Percentiles rank a stretch among this genome's conserved stretches.
Evolutionary conservation across 1,140 invertebrate genomes (phyloP).

Genomic region (Caenorhabditis briggsae): DNA sequence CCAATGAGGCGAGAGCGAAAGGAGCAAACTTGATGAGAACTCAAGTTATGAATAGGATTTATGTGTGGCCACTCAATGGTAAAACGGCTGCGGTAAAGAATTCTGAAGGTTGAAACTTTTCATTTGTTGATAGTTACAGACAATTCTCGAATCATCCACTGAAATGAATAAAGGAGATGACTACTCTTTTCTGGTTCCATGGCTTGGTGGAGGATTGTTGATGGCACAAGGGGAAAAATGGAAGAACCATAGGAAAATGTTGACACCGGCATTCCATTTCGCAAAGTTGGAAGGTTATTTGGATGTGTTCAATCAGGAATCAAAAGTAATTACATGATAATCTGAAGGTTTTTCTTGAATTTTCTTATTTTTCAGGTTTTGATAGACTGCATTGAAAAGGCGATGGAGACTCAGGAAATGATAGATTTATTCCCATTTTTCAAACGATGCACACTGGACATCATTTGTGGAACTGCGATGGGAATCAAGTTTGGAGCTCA

Average conservation of each 20-base stretch:
- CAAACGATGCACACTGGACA: conserved; percentile 3
- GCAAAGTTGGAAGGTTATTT: conserved; percentile 88
- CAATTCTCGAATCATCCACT: background rate
- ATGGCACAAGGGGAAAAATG: conserved; percentile 82
- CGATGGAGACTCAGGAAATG: background rate
- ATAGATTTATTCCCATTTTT: conserved; percentile 3
- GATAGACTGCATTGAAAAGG: background rate
- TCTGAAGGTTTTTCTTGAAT: background rate
- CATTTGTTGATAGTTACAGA: background rate
- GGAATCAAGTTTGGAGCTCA: background rate
- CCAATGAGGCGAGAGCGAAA: conserved; percentile 6
- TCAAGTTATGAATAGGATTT: conserved; percentile 34
- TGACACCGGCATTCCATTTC: conserved; percentile 92
- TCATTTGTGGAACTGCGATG: conserved; percentile 17
- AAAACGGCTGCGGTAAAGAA: conserved; percentile 8
- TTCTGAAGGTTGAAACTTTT: background rate
- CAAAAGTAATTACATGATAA: conserved; percentile 80
- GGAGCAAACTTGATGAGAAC: conserved; percentile 38
- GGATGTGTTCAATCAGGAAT: conserved; percentile 86
- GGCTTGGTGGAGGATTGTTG: background rate
- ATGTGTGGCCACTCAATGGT: conserved; percentile 5
- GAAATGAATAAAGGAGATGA: conserved; percentile 4
- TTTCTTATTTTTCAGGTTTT: background rate
- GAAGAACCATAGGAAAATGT: conserved; percentile 85
- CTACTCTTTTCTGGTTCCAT: background rate